Base-by-base conservation (phyloP, 2,113 vertebrate genomes). In the Oxygymnocypris stewartii region DNA sequence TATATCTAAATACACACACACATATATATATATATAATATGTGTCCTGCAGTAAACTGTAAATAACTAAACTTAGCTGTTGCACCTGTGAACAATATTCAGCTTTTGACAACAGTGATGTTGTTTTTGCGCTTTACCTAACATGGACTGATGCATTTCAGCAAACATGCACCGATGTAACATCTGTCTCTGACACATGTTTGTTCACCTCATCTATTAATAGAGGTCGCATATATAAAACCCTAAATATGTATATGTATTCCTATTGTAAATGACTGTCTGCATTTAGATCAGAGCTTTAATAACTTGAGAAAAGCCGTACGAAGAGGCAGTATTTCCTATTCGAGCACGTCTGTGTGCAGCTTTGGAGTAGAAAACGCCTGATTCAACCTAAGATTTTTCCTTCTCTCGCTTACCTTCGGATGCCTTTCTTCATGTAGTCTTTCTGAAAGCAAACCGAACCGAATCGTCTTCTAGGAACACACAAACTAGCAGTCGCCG, bases 241-340 rank as follows among this genome's bases (percentile, higher is more conserved):
- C 79, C 88, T 92, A 86, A 89, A 59, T 92, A 91, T 90, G 88
- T 85, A 92, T 90, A 89, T 93, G 90, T 92, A 92, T 90, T 85
- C 54, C 84, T 79, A 79, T 44, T 82, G 77, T 85, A 93, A 89
- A 92, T 51, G 84, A 85, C 87, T 16, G 91, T 83, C 79, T 35
- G 76, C 88, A 18, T 83, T 35, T 71, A 79, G 74, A 88, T 88
- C 82, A 85, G 63, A 88, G 89, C 89, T 91, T 91, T 92, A 80
- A 77, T 85, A 86, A 37, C 13, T 61, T 87, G 59, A 44, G 88
- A 90, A 14, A 90, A 88, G 75, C 80, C 78, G 90, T 89, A 86
- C 63, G 4, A 81, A 63, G 61, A 76, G 65, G 89, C 91, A 94
- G 92, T 93, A 94, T 94, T 94, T 92, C 87, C 84, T 71, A 57